Evolutionary conservation across 64 coral and sea anemone species (phyloP), one percentile per base, ranked within the genome.

Genomic region (Cladopsammia gracilis): DNA sequence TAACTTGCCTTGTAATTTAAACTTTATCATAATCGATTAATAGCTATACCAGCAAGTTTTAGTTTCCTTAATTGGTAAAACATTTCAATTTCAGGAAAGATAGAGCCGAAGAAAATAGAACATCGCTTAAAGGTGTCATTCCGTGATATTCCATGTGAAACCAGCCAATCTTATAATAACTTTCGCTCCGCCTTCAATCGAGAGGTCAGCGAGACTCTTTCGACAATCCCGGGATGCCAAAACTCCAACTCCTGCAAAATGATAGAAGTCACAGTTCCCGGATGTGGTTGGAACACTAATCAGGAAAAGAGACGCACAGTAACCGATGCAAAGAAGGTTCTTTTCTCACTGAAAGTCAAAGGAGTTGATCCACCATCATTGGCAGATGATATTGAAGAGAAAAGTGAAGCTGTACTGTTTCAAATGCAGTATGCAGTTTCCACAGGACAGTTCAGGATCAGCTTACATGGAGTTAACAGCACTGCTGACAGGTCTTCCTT

Each of bases 381-480:
- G 18, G 22, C 18, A 48, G 68, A 22, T 34, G 43, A 46, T n/a
- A 62, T 86, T 23, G 50, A 62, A 46, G 82, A 86, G 20, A 86
- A 86, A 49, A 65, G 61, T n/a, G 83, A 86, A 67, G 65, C 82
- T 4, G 18, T 86, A 6, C 22, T 86, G 83, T 86, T 86, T 52
- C 64, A 86, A 11, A 24, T 71, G 48, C 64, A 86, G 64, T 86
- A 86, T 15, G 52, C 48, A 16, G 25, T 86, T 1, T 34, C 83
- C 9, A 69, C 20, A 23, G 83, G 83, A 51, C 46, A 71, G 19
- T 86, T 86, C 22, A 25, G 3, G 11, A 47, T 86, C 6, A 15
- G 14, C 7, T 25, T 71, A 23, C 46, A 71, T 86, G 46, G 20
- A 18, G 12, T 9, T 6, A 86, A 71, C 44, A 52, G 60, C 47